These are phyloP conservation scores for Choristoneura rosaceana DNA, from an alignment of 2,888 invertebrate species.

Conservation along the genomic window DNA sequence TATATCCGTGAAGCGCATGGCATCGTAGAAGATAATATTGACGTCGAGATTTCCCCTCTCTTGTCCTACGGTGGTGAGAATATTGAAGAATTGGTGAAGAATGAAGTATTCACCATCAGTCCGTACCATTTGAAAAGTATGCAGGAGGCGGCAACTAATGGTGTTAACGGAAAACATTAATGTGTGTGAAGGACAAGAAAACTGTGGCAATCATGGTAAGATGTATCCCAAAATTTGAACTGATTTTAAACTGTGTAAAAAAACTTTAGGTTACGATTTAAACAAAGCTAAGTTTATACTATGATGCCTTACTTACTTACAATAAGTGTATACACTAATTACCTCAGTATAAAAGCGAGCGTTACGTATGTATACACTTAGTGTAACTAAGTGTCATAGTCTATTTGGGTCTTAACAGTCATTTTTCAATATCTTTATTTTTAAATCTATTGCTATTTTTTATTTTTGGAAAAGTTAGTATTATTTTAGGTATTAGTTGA, in stretches of 20 bases:
- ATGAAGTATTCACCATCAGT: conserved; percentile 87
- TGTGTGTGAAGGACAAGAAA: background rate
- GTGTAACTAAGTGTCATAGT: too few relatives aligned
- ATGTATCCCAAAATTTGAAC: background rate
- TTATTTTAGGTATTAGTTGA: background rate
- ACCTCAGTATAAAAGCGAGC: too few relatives aligned
- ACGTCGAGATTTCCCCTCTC: conserved; percentile 96
- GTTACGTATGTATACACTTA: too few relatives aligned
- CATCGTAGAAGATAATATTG: conserved; percentile 86
- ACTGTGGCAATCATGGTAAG: background rate
- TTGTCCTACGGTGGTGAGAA: conserved; percentile 96
- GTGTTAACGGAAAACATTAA: conserved; percentile 73
- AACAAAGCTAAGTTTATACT: too few relatives aligned
- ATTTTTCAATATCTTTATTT: background rate
- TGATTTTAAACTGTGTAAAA: background rate
- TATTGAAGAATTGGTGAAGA: conserved; percentile 87
- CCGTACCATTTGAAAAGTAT: conserved; percentile 87
- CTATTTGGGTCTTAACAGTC: too few relatives aligned
- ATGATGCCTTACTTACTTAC: too few relatives aligned
- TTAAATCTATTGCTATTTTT: background rate
- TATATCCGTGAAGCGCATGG: conserved; percentile 94
- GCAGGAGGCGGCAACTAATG: conserved; percentile 66
- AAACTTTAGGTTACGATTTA: too few relatives aligned
- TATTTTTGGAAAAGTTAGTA: background rate
- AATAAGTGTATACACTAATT: too few relatives aligned